Conservation (phyloP, 1,140 invertebrate species). For the Leptonema lineaticorne region DNA sequence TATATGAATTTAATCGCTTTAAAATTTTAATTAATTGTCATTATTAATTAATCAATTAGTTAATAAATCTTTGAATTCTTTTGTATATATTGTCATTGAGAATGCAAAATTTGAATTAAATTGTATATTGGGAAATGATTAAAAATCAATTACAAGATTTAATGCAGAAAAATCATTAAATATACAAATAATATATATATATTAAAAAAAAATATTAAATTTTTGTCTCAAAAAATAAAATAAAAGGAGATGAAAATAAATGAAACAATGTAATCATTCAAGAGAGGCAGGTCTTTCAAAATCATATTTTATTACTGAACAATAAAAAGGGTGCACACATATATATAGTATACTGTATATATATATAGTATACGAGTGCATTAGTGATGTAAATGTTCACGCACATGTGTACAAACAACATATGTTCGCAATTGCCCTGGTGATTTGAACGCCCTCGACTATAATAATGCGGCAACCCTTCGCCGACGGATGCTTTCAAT, state of each 20-base stretch:
- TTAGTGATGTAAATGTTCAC: not conserved
- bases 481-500: not conserved
- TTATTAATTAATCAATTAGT: too few species aligned
- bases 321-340: not conserved
- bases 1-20: too few species aligned
- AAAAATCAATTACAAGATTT: too few species aligned
- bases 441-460: constrained; percentile 12
- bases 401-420: constrained; percentile 11
- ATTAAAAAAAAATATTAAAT: not conserved
- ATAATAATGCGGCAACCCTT: constrained; percentile 6
- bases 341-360: not conserved
- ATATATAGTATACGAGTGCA: not conserved
- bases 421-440: constrained; percentile 19
- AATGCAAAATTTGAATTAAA: too few species aligned
- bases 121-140: too few species aligned
- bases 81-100: too few species aligned
- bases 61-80: too few species aligned
- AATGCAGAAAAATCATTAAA: too few species aligned
- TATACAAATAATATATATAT: not conserved
- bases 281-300: too few species aligned
- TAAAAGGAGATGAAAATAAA: too few species aligned
- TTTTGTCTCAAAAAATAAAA: not conserved
- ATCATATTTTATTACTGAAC: not conserved
- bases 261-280: too few species aligned
- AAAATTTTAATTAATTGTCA: too few species aligned